A percentile compares a stretch with the other conserved stretches of the same genome.
Evolutionary conservation across 1,140 invertebrate species (phyloP).

Genomic region (Aphelenchoides fujianensis): DNA sequence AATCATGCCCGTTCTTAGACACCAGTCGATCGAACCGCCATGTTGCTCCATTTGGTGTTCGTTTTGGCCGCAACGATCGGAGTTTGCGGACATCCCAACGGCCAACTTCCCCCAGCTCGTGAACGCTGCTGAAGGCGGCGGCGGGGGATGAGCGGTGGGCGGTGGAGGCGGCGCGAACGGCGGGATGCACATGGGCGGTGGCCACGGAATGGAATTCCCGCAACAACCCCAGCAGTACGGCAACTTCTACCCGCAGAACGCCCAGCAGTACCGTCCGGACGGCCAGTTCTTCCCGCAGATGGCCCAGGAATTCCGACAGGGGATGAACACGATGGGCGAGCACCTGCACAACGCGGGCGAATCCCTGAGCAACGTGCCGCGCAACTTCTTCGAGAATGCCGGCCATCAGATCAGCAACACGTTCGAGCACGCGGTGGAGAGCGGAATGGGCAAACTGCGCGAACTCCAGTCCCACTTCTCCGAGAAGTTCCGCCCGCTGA

Average conservation of each 20-base stretch:
- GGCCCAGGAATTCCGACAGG: background rate
- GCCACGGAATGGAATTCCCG: no score
- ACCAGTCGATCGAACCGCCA: no score
- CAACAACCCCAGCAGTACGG: no score
- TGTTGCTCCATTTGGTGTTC: no score
- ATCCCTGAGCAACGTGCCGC: background rate
- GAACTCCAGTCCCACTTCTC: background rate
- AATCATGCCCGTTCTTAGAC: no score
- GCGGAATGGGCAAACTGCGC: conserved; percentile 2
- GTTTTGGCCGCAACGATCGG: no score
- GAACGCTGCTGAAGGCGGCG: no score
- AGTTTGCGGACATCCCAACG: no score
- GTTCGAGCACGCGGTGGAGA: background rate
- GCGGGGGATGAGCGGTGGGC: no score
- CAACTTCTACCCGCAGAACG: background rate
- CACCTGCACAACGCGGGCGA: conserved; percentile 7
- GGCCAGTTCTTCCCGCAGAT: background rate
- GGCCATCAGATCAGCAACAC: background rate
- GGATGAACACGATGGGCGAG: background rate
- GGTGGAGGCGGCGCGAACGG: no score
- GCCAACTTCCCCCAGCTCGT: no score
- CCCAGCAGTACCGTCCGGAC: background rate
- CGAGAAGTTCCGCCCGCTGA: conserved; percentile 16
- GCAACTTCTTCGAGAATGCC: conserved; percentile 16
- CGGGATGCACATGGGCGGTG: no score